Evolutionary conservation across 2,797 vertebrate genomes (phyloP), one percentile per base, ranked within the genome.

Genomic region (Parauchenoglanis punctatus): DNA sequence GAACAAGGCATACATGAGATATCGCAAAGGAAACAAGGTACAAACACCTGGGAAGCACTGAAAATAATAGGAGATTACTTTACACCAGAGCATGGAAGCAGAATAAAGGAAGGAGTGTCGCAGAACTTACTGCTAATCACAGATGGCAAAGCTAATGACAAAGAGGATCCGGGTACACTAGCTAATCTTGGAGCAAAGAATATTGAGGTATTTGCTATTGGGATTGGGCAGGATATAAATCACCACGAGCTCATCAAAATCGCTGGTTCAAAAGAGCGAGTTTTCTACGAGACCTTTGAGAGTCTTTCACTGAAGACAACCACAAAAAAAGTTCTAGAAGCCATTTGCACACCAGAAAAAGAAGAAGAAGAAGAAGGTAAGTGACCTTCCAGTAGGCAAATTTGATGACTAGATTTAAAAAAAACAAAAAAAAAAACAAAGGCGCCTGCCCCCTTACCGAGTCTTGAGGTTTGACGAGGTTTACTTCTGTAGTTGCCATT

Each of bases 61-160:
- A 85, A 78, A 1, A 92, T 91, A 35, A 90, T 96, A 28, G 89
- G n/a, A 25, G 83, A 86, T 0, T 95, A 96, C 86, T 99, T 97
- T 84, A 89, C 95, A 20, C 90, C 90, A 13, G 89, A 89, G 0
- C 90, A 61, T 0, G 97, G 97, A n/a, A 92, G 96, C 81, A 93
- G 96, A 10, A 94, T 87, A 25, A 92, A 90, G 2, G 78, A 81
- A 0, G 54, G 46, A 6, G 86, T 97, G 15, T 91, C 93, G 2
- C 96, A 97, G 88, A 96, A 95, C 85, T 93, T 97, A 86, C 87
- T 97, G 59, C 91, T 98, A 86, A 95, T 98, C 92, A 97, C 97
- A 0, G 96, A 97, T 1, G 96, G 96, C 0, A 83, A 93, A 0
- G 95, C 97, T 0, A 72, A 92, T 0, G 97, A 97, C 20, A 35